Evolutionary conservation across 2,888 invertebrate genomes (phyloP), one percentile per base, ranked within the genome.

Genomic region (Platerodrilus igneus): DNA sequence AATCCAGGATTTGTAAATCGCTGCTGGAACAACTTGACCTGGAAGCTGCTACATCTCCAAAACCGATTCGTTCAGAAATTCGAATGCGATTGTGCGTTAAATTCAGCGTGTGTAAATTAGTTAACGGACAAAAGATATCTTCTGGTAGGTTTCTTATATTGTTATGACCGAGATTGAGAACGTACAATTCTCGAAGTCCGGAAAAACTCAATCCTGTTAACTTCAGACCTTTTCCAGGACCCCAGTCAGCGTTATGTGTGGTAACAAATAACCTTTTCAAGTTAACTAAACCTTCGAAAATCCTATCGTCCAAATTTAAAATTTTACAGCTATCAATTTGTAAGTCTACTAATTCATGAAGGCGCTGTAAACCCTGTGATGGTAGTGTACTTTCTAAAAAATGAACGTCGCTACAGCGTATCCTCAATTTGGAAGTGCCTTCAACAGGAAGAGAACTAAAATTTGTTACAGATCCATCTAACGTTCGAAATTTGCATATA

Each of bases 61-160:
- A 80, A 30, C 89, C 88, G 48, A 91, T 73, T 56, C 83, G 78
- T 49, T 84, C 83, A 4, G 87, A 76, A 50, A 83, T 84, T 51
- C 81, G 78, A 51, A 93, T 78, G 58, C 84, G 81, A 70, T 93
- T 93, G 51, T 81, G 75, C 32, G 91, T 91, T 59, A 92, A 73
- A 73, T 93, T 92, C 33, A 93, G 71, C 49, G 82, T 77, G 65
- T 86, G 86, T 44, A 91, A 73, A 67, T 84, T 88, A 56, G 80
- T 78, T 62, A 90, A 69, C 27, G 81, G 78, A 69, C 91, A 91
- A 64, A 90, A 84, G 48, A 80, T 78, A 56, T 81, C 83, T 53
- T 84, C 82, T 26, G 90, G 88, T 62, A 91, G 66, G 49, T 81
- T 79, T 55, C 85, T 78, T 50, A 92, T 78, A 71, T 90, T 89